Evolutionary conservation across 1,140 invertebrate genomes (phyloP), one percentile per base, ranked within the genome.

Genomic region (Drosophila pseudoananassae): DNA sequence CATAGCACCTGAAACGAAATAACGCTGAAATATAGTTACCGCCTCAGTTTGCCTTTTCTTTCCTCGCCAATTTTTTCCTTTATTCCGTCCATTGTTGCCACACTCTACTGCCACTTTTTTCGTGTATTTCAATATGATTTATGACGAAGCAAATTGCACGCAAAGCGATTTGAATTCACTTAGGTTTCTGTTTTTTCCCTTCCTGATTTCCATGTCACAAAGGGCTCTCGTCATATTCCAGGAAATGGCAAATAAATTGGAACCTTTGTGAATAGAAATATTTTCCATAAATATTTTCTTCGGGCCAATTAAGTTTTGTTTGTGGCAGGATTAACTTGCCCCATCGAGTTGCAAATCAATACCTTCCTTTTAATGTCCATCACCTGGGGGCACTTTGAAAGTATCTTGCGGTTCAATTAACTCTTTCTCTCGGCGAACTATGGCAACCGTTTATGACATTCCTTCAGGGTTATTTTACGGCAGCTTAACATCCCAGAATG

Each of bases 41-140:
- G 63, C 46, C 58, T 51, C 46, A 17, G 46, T 43, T 23, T 52
- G 46, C 60, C 49, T 63, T 63, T 72, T 36, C 60, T 53, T 73
- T 7, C 5, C 40, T 43, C 7, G 14, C 14, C 49, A 47, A 40
- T 52, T 71, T 60, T 31, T 8, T 36, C 47, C 54, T 60, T 51
- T 72, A 49, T 46, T 66, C 43, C 49, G 38, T n/a, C 64, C 52
- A 59, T 72, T 52, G 54, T 52, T 71, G 36, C n/a, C 46, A 25
- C 27, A 20, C 14, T 38, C 38, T 4, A 17, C 40, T 38, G 31
- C 14, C 64, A 31, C 64, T 36, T 27, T 74, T 64, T 79, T 70
- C 77, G 46, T 84, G 68, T 65, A 74, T 85, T 80, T 81, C 82
- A 81, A 82, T 85, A 72, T 87, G 78, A 85, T 85, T 87, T 85